Conservation (phyloP, 2,888 invertebrate genomes). For the Clunio marinus region DNA sequence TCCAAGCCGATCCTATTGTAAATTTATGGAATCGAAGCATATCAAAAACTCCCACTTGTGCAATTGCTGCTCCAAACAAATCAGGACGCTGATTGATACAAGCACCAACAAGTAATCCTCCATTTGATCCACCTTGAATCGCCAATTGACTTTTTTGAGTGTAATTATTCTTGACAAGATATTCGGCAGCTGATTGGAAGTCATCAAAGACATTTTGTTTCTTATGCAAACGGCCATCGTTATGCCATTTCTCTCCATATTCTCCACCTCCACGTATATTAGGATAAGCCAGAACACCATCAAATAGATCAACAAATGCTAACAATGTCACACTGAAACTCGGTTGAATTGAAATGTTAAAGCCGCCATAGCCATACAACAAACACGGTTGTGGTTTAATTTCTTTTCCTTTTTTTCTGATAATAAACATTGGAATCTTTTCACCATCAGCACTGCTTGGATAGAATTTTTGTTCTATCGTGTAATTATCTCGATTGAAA, state of each 20-base stretch:
- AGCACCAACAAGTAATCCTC: slow-evolving; percentile 92
- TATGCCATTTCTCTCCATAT: slow-evolving; percentile 97
- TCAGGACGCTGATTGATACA: slow-evolving; percentile 94
- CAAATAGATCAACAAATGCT: slow-evolving; percentile 83
- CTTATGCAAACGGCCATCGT: slow-evolving; percentile 80
- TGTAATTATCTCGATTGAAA: slow-evolving; percentile 72
- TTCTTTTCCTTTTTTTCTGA: slow-evolving; percentile 59
- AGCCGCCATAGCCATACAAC: slow-evolving; percentile 96
- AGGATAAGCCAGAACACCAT: slow-evolving; percentile 84
- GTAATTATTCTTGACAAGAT: slow-evolving; percentile 74
- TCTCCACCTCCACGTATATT: slow-evolving; percentile 98
- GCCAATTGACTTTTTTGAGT: slow-evolving; percentile 69
- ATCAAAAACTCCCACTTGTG: slow-evolving; percentile 95
- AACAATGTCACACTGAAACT: slow-evolving; percentile 81
- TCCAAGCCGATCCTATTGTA: slow-evolving; percentile 97
- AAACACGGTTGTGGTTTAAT: slow-evolving; percentile 72
- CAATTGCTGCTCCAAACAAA: slow-evolving; percentile 86
- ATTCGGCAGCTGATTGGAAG: slow-evolving; percentile 88
- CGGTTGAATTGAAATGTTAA: slow-evolving; percentile 88
- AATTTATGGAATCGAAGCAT: slow-evolving; percentile 97
- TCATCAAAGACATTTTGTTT: slow-evolving; percentile 98
- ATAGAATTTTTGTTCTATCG: slow-evolving; percentile 88
- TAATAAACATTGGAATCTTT: slow-evolving; percentile 93
- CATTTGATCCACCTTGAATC: slow-evolving; percentile 95
- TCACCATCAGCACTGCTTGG: slow-evolving; percentile 82